Conservation (phyloP, 2,888 invertebrate genomes). For the Drosophila picticornis region DNA sequence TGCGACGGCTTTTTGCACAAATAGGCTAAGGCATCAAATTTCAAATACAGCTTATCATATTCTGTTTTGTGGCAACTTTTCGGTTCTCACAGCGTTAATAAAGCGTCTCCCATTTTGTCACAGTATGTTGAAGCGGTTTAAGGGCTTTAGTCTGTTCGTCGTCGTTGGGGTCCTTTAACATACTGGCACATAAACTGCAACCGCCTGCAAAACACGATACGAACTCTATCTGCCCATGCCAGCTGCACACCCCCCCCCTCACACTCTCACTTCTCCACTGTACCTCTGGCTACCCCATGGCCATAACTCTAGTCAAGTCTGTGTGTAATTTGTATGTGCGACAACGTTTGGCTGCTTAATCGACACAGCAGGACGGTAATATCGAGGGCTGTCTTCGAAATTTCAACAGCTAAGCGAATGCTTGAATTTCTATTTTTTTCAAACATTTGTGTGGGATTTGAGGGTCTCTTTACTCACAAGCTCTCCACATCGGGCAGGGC, state of each 20-base stretch:
- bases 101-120: slow-evolving; percentile 22
- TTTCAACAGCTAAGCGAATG: slow-evolving; percentile 8
- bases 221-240: slow-evolving; percentile 19
- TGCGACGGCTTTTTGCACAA: background rate
- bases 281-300: background rate
- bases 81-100: slow-evolving; percentile 33
- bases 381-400: slow-evolving; percentile 32
- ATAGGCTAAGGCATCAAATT: background rate
- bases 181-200: slow-evolving; percentile 68
- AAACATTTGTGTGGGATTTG: slow-evolving; percentile 18
- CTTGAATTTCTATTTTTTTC: slow-evolving; percentile 53
- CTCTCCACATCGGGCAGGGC: slow-evolving; percentile 82
- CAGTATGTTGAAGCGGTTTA: slow-evolving; percentile 46
- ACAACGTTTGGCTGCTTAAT: slow-evolving; percentile 57
- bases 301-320: slow-evolving; percentile 33
- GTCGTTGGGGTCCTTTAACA: slow-evolving; percentile 54
- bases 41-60: slow-evolving; percentile 18
- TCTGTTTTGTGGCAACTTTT: slow-evolving; percentile 15
- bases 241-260: background rate
- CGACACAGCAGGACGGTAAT: slow-evolving; percentile 60
- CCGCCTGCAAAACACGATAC: slow-evolving; percentile 54
- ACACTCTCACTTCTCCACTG: background rate
- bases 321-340: slow-evolving; percentile 63
- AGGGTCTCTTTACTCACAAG: slow-evolving; percentile 83
- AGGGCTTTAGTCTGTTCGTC: slow-evolving; percentile 27